Base-by-base conservation (phyloP, 2,888 invertebrate species). In the Chrysomela aeneicollis region DNA sequence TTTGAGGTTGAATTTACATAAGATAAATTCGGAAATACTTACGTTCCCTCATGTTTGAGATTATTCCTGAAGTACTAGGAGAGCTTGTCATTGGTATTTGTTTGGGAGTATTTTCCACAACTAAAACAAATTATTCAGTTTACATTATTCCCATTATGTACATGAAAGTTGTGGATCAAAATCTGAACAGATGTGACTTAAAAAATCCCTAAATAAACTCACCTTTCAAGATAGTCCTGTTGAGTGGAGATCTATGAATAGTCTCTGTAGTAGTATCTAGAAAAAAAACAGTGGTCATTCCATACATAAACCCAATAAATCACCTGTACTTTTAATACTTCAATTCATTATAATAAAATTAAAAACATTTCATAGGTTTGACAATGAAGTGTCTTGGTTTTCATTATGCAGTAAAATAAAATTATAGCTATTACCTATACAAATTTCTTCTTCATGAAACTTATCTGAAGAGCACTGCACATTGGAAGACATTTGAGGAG, bases 401-500 rank as follows among this genome's bases (percentile, higher is more conserved):
- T n/a, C n/a, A n/a, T n/a, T n/a, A n/a, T n/a, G n/a, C n/a, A n/a
- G n/a, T n/a, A n/a, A n/a, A n/a, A n/a, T n/a, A n/a, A n/a, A 17
- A 17, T 49, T 49, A 17, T 49, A 49, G 49, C 17, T 15, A 15
- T 49, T 17, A 49, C 49, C 49, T 15, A 17, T 49, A 17, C 15
- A 49, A 3, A 35, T n/a, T 35, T 55, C 18, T 9, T 51, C 35
- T 5, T 35, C 35, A 18, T 55, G 9, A 55, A 4, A 55, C 6
- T 55, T 15, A 8, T 55, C 35, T 35, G 10, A 35, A 17, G 19
- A 55, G 35, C 35, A 15, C 32, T 55, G 54, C 12, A 35, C 35
- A 37, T 35, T 35, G 9, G 49, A 55, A 35, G 5, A 17, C 32
- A 55, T 35, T 55, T 35, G 35, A 55, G 54, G 54, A 35, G 54